A percentile compares a stretch with the other conserved stretches of the same genome.
phyloP scores from a whole-genome alignment of 2,113 vertebrate species.

The Datnioides undecimradiatus region DNA sequence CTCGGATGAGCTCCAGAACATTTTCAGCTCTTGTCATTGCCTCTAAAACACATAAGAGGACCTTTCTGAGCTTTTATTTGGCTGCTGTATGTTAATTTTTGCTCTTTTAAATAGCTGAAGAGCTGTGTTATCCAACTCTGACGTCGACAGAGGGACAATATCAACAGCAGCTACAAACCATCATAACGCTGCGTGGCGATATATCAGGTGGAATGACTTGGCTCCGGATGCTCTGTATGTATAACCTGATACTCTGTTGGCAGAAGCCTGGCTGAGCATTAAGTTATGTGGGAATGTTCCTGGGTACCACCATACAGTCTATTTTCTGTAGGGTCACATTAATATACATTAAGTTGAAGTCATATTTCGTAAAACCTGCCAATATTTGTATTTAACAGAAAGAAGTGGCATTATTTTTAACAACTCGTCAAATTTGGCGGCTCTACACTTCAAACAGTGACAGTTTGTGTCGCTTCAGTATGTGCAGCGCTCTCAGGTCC shows the following conservation, averaged over 20 bases:
- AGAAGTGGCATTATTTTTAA: too few species aligned
- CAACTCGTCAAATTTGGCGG: too few species aligned
- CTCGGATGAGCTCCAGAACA: conserved; percentile 13
- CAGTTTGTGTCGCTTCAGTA: too few species aligned
- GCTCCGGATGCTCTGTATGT: conserved; percentile 29
- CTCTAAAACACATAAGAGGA: background rate
- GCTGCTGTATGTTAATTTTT: background rate
- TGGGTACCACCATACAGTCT: background rate
- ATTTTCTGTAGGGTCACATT: too few species aligned
- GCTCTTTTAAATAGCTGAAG: background rate
- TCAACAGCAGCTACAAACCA: conserved; percentile 9
- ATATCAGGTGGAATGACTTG: conserved; percentile 35
- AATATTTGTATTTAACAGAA: too few species aligned
- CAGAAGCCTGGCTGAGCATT: background rate
- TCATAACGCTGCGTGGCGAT: background rate
- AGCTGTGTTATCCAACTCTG: background rate
- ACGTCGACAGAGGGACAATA: background rate
- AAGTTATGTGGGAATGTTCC: background rate
- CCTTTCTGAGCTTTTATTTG: background rate
- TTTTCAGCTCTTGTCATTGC: background rate
- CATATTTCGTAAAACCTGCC: too few species aligned
- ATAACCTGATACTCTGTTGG: conserved; percentile 37
- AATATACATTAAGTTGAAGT: too few species aligned
- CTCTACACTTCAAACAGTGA: too few species aligned
- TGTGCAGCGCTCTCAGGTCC: too few species aligned